Evolutionary conservation across 1,140 invertebrate species (phyloP).

Genomic region (Camponotus floridanus): DNA sequence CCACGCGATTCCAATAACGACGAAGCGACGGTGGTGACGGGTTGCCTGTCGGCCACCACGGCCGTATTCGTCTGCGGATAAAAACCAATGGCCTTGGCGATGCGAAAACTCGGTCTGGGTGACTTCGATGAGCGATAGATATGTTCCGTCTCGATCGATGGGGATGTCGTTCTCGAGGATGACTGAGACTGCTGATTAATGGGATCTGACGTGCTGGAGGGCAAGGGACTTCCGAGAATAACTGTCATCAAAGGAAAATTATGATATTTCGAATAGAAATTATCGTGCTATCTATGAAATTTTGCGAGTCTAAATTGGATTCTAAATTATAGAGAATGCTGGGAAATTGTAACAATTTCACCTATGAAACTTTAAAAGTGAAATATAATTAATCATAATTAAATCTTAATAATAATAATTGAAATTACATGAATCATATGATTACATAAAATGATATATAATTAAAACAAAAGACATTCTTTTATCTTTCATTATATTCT

Average conservation of each 20-base stretch:
- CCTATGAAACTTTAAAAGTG: background rate
- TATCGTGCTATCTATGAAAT: background rate
- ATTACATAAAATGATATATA: background rate
- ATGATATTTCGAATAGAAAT: background rate
- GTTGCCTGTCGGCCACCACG: constrained; percentile 51
- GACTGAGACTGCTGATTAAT: constrained; percentile 51
- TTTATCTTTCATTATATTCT: background rate
- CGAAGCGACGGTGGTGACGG: constrained; percentile 42
- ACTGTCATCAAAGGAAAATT: constrained; percentile 52
- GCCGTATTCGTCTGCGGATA: constrained; percentile 69
- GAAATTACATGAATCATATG: background rate
- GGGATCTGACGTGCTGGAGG: constrained; percentile 77
- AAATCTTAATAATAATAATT: background rate
- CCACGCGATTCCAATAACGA: background rate
- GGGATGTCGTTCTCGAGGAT: constrained; percentile 16
- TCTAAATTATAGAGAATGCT: background rate
- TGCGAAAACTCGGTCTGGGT: constrained; percentile 72
- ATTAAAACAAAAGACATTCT: background rate
- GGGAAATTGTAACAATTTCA: background rate
- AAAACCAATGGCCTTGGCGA: constrained; percentile 79
- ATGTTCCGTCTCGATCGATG: constrained; percentile 44
- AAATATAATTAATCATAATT: too few relatives aligned
- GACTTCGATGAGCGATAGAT: constrained; percentile 43
- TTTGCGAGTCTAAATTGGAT: background rate
- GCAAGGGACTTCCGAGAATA: constrained; percentile 76